Evolutionary conservation across 2,113 vertebrate genomes (phyloP).

Genomic region (Myotis brandtii): DNA sequence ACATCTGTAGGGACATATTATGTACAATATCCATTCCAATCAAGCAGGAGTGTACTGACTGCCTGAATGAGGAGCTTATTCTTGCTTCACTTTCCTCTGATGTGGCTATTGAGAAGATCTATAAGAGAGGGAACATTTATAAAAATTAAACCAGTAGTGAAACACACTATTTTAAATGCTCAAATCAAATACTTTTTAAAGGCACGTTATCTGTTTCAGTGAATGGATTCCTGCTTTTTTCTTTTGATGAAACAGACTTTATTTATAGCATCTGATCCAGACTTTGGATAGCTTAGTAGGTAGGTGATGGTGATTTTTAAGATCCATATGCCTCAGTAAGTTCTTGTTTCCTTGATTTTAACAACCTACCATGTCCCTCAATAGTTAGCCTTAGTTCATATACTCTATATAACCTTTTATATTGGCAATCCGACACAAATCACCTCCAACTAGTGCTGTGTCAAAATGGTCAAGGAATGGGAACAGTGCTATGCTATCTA

Average conservation of each 20-base stretch:
- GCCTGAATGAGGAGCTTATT: slow-evolving; percentile 86
- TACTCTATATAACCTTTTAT: slow-evolving; percentile 38
- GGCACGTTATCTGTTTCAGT: slow-evolving; percentile 82
- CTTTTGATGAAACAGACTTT: slow-evolving; percentile 62
- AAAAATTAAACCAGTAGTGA: slow-evolving; percentile 86
- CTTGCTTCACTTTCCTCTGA: slow-evolving; percentile 85
- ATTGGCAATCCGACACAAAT: slow-evolving; percentile 5
- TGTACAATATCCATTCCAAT: slow-evolving; percentile 90
- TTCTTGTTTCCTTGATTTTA: slow-evolving; percentile 62
- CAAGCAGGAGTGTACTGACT: slow-evolving; percentile 85
- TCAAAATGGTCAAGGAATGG: background rate
- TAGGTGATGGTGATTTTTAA: slow-evolving; percentile 54
- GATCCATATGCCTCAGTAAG: slow-evolving; percentile 23
- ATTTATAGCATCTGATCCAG: slow-evolving; percentile 50
- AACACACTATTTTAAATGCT: slow-evolving; percentile 79
- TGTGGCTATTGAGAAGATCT: slow-evolving; percentile 88
- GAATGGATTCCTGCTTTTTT: slow-evolving; percentile 72
- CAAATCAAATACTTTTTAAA: slow-evolving; percentile 83
- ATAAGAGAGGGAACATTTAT: slow-evolving; percentile 83
- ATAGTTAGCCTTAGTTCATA: slow-evolving; percentile 35
- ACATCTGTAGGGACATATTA: slow-evolving; percentile 91
- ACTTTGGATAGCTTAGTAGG: background rate
- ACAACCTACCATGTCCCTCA: background rate
- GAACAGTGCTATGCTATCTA: background rate
- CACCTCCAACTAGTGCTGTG: background rate